phyloP scores from a whole-genome alignment of 1,140 invertebrate species.

The Neodiprion lecontei region DNA sequence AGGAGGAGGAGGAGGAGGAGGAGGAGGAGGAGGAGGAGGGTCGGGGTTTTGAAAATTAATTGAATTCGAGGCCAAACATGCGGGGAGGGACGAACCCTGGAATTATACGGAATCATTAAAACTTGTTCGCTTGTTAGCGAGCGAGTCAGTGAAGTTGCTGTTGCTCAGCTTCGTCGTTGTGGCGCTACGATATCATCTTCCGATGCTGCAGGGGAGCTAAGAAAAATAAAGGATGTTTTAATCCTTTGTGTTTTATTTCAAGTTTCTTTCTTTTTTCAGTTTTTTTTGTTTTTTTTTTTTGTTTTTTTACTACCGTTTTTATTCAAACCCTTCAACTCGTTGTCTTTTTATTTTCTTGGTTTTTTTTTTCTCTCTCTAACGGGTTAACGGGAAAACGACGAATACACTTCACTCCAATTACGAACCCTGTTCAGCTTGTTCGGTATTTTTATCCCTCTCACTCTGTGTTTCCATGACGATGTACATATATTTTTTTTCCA shows the following conservation, averaged over 20 bases:
- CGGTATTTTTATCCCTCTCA: too few relatives aligned
- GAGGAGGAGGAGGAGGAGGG: not conserved
- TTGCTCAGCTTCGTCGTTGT: not conserved
- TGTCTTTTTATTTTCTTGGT: too few relatives aligned
- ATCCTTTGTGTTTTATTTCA: too few relatives aligned
- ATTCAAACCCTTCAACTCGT: too few relatives aligned
- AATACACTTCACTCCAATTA: too few relatives aligned
- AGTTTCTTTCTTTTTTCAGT: not conserved
- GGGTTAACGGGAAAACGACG: too few relatives aligned
- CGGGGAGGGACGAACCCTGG: not conserved
- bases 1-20: too few relatives aligned
- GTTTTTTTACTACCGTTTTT: not conserved
- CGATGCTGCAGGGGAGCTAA: not conserved
- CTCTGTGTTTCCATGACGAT: too few relatives aligned
- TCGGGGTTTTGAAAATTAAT: not conserved
- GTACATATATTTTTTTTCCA: too few relatives aligned
- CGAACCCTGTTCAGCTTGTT: too few relatives aligned
- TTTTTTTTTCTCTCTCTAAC: too few relatives aligned
- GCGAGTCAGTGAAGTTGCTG: not conserved
- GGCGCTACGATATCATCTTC: not conserved
- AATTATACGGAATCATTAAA: constrained; percentile 3
- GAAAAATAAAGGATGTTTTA: not conserved
- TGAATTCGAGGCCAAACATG: not conserved
- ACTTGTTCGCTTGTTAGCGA: not conserved
- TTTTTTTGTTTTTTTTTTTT: not conserved